phyloP scores from a whole-genome alignment of 35 echinoderm and acorn worm species.

The Anneissia japonica region DNA sequence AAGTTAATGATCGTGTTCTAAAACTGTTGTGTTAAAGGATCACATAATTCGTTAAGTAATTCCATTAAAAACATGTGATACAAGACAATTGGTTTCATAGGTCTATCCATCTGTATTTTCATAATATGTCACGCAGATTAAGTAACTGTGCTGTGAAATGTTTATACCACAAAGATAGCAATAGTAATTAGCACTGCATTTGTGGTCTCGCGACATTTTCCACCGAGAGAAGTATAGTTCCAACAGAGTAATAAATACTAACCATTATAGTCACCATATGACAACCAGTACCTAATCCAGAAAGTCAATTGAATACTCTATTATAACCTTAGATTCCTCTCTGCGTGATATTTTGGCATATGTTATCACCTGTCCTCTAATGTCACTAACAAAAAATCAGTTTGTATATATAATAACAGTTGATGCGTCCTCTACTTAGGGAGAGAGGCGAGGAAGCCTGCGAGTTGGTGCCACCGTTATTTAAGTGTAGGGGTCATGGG shows the following conservation, averaged over 20 bases:
- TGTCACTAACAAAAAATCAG: not conserved
- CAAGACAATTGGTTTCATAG: not conserved
- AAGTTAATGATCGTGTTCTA: not conserved
- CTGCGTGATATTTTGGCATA: not conserved
- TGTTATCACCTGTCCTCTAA: not conserved
- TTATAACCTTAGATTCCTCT: not conserved
- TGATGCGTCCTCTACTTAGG: not conserved
- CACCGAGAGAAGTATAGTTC: not conserved
- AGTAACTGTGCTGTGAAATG: not conserved
- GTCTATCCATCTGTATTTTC: not conserved
- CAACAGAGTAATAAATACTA: not conserved
- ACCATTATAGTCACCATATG: not conserved
- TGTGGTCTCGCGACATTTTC: not conserved
- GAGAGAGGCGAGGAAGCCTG: not conserved
- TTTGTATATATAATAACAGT: not conserved
- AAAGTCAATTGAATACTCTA: conserved; percentile 2
- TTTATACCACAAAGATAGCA: not conserved
- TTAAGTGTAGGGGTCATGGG: not conserved
- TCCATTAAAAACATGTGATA: conserved; percentile 2
- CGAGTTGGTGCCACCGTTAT: not conserved
- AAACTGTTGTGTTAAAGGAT: not conserved
- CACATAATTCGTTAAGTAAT: not conserved
- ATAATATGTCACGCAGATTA: not conserved
- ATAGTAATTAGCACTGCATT: conserved; percentile 1
- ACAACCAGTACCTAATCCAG: not conserved